phyloP scores from a whole-genome alignment of 2,113 vertebrate species.

The Pseudorhombus dupliciocellatus region DNA sequence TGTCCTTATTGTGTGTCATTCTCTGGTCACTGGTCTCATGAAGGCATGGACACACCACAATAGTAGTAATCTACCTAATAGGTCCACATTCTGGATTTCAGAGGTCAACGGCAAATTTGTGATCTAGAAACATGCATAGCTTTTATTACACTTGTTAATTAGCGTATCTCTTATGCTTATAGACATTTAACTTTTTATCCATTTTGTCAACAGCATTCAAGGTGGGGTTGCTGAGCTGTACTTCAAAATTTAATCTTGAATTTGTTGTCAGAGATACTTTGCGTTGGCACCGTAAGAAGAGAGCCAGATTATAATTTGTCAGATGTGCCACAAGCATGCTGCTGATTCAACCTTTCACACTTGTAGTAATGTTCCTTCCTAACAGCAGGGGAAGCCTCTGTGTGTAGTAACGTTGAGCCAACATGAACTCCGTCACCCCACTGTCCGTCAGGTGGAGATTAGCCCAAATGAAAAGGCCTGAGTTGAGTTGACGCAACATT shows the following conservation, averaged over 20 bases:
- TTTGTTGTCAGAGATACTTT: no score
- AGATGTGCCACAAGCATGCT: slow-evolving; percentile 33
- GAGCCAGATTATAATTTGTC: slow-evolving; percentile 15
- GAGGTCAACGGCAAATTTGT: slow-evolving; percentile 15
- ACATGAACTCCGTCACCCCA: slow-evolving; percentile 51
- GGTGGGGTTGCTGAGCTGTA: no score
- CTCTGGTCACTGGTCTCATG: slow-evolving; percentile 53
- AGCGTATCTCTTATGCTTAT: not conserved
- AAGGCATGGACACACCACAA: slow-evolving; percentile 50
- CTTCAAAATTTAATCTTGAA: no score
- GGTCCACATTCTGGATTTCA: slow-evolving; percentile 32
- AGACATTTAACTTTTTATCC: no score
- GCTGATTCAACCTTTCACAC: slow-evolving; percentile 30
- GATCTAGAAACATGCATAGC: slow-evolving; percentile 11
- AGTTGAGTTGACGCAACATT: slow-evolving; percentile 77
- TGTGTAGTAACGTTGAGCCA: slow-evolving; percentile 34
- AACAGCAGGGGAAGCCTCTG: slow-evolving; percentile 21
- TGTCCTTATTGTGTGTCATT: slow-evolving; percentile 62
- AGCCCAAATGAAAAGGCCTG: slow-evolving; percentile 69
- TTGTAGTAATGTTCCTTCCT: slow-evolving; percentile 23
- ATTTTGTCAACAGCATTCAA: no score
- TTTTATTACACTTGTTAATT: not conserved
- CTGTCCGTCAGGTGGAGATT: slow-evolving; percentile 57
- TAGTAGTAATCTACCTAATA: slow-evolving; percentile 65
- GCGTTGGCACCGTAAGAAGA: no score